A percentile compares a stretch with the other conserved stretches of the same genome.
Conservation (phyloP, 2,888 invertebrate genomes). For the Brachyptera risi region DNA sequence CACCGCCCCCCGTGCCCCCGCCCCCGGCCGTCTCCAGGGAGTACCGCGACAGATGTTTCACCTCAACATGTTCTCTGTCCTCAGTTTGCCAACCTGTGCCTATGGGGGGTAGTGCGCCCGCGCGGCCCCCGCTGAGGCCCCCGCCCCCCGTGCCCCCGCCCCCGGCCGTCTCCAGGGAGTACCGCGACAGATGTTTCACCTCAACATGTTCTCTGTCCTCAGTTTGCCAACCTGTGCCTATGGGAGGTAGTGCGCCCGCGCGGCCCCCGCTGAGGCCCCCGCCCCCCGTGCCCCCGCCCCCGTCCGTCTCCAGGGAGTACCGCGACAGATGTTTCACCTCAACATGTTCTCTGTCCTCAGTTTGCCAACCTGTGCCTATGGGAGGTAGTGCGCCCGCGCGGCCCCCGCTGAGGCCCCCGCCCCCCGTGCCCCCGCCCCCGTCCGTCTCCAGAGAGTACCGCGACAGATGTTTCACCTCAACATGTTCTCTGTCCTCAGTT, state of each 20-base stretch:
- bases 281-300: conserved; percentile 1
- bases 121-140: not conserved
- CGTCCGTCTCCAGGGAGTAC: not conserved
- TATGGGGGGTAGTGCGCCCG: not conserved
- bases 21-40: not conserved
- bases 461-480: no score
- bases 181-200: no score
- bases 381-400: not conserved
- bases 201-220: no score
- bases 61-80: no score
- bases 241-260: not conserved
- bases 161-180: not conserved
- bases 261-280: conserved; percentile 2
- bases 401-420: conserved; percentile 3
- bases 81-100: no score
- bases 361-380: conserved; percentile 10
- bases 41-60: no score
- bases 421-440: not conserved
- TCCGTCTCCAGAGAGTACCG: conserved; percentile 15
- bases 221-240: conserved; percentile 12
- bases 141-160: conserved; percentile 5
- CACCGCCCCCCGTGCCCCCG: conserved; percentile 1
- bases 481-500: not conserved
- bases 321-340: no score
- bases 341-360: not conserved